Evolutionary conservation across 1,140 invertebrate species (phyloP).

Genomic region (Cherax quadricarinatus): DNA sequence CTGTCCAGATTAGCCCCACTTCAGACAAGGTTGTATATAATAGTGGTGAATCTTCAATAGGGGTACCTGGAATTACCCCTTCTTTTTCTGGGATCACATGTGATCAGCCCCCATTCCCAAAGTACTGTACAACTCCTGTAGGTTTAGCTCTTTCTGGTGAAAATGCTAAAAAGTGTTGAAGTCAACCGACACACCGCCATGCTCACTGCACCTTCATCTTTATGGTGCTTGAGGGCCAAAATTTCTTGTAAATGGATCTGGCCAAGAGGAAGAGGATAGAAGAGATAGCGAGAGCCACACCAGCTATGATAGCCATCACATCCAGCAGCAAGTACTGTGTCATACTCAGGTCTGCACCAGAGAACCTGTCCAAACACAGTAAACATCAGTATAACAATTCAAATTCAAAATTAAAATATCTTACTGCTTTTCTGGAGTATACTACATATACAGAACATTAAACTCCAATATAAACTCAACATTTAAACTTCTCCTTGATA

Average conservation of each 20-base stretch:
- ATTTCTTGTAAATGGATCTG: slow-evolving; percentile 13
- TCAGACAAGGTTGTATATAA: too few species aligned
- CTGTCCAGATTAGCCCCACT: too few species aligned
- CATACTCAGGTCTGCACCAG: slow-evolving; percentile 54
- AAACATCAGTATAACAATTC: too few species aligned
- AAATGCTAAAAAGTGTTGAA: not conserved
- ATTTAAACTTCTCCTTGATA: too few species aligned
- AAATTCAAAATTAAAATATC: not conserved
- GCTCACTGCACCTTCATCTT: slow-evolving; percentile 39
- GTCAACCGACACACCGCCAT: not conserved
- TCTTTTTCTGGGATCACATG: too few species aligned
- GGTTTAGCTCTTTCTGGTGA: not conserved
- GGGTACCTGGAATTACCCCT: too few species aligned
- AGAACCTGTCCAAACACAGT: slow-evolving; percentile 3
- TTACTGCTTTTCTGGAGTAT: not conserved
- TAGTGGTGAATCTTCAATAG: too few species aligned
- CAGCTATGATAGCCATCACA: slow-evolving; percentile 43
- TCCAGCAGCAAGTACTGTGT: slow-evolving; percentile 61
- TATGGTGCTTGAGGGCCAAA: not conserved
- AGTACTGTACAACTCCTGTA: not conserved
- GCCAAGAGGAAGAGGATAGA: slow-evolving; percentile 17
- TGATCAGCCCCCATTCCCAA: not conserved
- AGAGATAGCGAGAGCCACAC: not conserved
- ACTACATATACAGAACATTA: too few species aligned
- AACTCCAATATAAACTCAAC: too few species aligned